phyloP scores from a whole-genome alignment of 2,888 invertebrate species.

The Molanna angustata region DNA sequence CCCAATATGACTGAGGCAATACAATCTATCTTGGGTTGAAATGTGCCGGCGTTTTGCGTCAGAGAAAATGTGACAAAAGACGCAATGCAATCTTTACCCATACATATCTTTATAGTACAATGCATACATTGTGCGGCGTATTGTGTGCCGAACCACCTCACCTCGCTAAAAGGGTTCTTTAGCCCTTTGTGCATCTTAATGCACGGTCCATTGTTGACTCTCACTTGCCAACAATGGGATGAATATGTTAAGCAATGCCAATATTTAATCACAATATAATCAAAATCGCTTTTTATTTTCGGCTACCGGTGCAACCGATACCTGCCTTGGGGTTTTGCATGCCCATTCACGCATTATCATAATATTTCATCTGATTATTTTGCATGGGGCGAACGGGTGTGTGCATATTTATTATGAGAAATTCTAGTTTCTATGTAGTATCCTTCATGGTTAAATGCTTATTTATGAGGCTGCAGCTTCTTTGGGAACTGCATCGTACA shows the following conservation, averaged over 20 bases:
- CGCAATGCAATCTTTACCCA: constrained; percentile 12
- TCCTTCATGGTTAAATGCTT: constrained; percentile 22
- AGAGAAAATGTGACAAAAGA: constrained; percentile 18
- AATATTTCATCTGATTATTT: constrained; percentile 15
- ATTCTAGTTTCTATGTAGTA: constrained; percentile 3
- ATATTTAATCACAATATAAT: constrained; percentile 27
- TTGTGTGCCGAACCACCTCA: too few relatives aligned
- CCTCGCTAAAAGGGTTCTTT: constrained; percentile 21
- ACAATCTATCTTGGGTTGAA: too few relatives aligned
- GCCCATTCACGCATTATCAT: constrained; percentile 1
- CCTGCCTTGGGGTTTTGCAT: neutral
- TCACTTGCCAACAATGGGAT: constrained; percentile 28
- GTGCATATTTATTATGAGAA: constrained; percentile 30
- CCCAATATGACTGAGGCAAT: too few relatives aligned
- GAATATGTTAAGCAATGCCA: constrained; percentile 22
- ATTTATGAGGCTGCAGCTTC: constrained; percentile 12
- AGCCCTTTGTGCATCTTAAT: constrained; percentile 9
- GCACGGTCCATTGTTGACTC: constrained; percentile 21
- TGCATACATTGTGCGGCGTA: constrained; percentile 4
- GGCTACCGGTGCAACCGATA: too few relatives aligned
- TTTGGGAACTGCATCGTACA: neutral
- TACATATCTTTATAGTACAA: constrained; percentile 1
- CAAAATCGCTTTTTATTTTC: constrained; percentile 15
- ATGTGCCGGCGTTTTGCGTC: constrained; percentile 17
- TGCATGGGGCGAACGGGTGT: constrained; percentile 16